Evolutionary conservation across 2,797 vertebrate genomes (phyloP), one percentile per base, ranked within the genome.

Genomic region (Loris lydekkerianus): DNA sequence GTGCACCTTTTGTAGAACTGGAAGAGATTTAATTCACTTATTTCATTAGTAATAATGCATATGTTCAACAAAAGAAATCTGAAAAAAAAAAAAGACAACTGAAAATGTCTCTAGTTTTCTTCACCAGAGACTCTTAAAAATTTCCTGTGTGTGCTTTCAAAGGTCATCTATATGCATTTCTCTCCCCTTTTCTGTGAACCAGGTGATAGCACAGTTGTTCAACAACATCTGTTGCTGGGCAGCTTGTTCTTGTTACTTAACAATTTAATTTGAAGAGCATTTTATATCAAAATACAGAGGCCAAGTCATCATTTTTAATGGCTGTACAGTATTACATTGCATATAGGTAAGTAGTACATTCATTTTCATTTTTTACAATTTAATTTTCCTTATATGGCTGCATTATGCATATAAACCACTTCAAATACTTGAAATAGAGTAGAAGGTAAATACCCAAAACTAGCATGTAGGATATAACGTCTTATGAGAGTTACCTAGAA

Each of bases 51-150:
- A 80, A 93, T 69, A 82, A 85, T 83, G 20, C 20, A 4, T 73
- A 23, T 34, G n/a, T 23, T 70, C 73, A 13, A 58, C 80, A 75
- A 73, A 80, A 17, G 14, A 27, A 31, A 77, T 11, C 58, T 61
- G 86, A 84, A 53, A 58, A 37, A 46, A 46, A 63, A 86, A 75
- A 69, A 80, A 17, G 21, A n/a, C 31, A 77, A 17, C 65, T 69
- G 86, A 84, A 67, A 84, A 37, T 43, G 8, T 87, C 15, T 81
- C 53, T 3, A 90, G 25, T 91, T 95, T 65, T 93, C 46, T 85
- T 49, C 18, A 46, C 4, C 29, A 88, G 63, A 72, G 72, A 70
- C 49, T 72, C 10, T 87, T 88, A 95, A 86, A 40, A 78, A 53
- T 76, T 86, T 94, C 43, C 86, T 77, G 3, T 43, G 2, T 80